These are phyloP conservation scores for Scaptomyza montana DNA, from an alignment of 1,140 invertebrate genomes.

Conservation along the genomic window DNA sequence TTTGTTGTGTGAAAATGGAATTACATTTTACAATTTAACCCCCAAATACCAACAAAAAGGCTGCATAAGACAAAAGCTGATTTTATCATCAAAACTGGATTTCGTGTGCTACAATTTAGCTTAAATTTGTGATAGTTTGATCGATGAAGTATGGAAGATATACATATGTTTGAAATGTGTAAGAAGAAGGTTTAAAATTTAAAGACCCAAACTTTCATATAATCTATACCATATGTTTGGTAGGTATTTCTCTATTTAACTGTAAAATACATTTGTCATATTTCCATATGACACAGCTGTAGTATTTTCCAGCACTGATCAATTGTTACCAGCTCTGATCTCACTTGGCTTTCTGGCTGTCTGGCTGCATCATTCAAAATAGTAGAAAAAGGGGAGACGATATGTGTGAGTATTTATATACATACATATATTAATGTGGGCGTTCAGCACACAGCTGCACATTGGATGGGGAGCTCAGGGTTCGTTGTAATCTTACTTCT, in stretches of 20 bases:
- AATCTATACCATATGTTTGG: not conserved
- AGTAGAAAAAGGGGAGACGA: not conserved
- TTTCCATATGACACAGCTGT: conserved; percentile 17
- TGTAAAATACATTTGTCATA: conserved; percentile 8
- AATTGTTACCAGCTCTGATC: conserved; percentile 14
- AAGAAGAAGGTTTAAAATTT: not conserved
- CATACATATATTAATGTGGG: conserved; percentile 33
- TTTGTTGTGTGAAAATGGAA: not conserved
- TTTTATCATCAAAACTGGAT: conserved; percentile 3
- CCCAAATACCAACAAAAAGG: not conserved
- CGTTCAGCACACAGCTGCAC: conserved; percentile 40
- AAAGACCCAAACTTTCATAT: not conserved
- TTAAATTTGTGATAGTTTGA: conserved; percentile 5
- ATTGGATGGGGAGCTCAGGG: conserved; percentile 38
- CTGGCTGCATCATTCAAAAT: conserved; percentile 11
- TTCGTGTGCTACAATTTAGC: conserved; percentile 4
- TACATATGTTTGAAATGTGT: not conserved
- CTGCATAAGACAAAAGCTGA: conserved; percentile 18
- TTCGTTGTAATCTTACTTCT: conserved; percentile 49
- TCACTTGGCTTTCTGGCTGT: not conserved
- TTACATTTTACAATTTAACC: conserved; percentile 8
- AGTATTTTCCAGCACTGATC: not conserved
- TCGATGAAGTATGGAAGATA: not conserved
- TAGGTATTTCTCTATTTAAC: conserved; percentile 21
- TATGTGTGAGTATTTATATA: not conserved